phyloP scores from a whole-genome alignment of 2,113 vertebrate species.

The Hiodon alosoides region DNA sequence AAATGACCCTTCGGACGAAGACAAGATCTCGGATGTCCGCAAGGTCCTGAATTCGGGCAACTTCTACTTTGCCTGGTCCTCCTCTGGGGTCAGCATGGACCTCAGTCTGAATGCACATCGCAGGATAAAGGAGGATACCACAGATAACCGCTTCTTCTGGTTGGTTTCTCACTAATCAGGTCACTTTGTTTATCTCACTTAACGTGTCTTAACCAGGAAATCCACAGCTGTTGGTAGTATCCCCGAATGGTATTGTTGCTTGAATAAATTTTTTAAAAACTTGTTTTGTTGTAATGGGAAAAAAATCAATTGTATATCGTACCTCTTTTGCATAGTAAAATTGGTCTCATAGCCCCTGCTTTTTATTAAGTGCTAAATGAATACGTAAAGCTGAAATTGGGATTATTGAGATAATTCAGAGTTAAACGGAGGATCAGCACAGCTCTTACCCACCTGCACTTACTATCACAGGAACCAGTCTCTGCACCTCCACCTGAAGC shows the following conservation, averaged over 20 bases:
- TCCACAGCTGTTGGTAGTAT: no score
- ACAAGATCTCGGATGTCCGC: slow-evolving; percentile 85
- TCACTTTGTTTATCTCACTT: neutral
- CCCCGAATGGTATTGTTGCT: no score
- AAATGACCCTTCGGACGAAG: slow-evolving; percentile 80
- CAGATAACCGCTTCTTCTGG: slow-evolving; percentile 98
- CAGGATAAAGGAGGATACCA: slow-evolving; percentile 80
- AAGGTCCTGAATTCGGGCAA: slow-evolving; percentile 91
- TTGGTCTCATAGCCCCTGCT: no score
- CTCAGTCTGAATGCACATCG: slow-evolving; percentile 91
- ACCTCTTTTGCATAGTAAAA: no score
- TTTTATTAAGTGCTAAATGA: no score
- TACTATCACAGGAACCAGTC: slow-evolving; percentile 82
- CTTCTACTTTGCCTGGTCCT: slow-evolving; percentile 96
- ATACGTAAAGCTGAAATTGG: no score
- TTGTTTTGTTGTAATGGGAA: no score
- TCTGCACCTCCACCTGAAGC: slow-evolving; percentile 90
- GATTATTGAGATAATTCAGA: no score
- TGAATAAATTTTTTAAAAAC: no score
- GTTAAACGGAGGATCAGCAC: no score
- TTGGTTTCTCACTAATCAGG: slow-evolving; percentile 53
- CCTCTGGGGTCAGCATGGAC: slow-evolving; percentile 81
- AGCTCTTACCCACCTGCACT: neutral
- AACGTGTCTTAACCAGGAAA: neutral
- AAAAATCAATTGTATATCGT: no score